Percentiles rank a stretch among this genome's conserved stretches.
Evolutionary conservation across 2,113 vertebrate genomes (phyloP).

Genomic region (Pyrgilauda ruficollis): DNA sequence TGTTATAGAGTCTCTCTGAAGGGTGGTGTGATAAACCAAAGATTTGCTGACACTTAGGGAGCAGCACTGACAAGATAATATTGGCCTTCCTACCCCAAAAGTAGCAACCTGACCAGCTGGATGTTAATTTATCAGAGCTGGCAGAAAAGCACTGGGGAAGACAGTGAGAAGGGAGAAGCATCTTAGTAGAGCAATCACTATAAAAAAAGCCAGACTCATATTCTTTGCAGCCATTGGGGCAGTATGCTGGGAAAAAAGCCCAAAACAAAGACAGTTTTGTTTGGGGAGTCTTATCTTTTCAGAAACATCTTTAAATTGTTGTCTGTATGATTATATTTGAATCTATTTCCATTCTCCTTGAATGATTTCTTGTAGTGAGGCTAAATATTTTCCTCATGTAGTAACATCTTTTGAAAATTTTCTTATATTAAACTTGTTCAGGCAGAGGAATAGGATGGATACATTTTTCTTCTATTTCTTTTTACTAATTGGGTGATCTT

Average conservation of each 20-base stretch:
- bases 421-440: background rate
- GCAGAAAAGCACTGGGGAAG: background rate
- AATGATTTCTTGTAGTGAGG: background rate
- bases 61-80: background rate
- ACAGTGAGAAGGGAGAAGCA: background rate
- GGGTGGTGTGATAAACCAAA: background rate
- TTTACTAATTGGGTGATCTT: background rate
- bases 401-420: background rate
- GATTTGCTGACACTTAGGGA: constrained; percentile 18
- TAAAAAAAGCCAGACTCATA: background rate
- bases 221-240: background rate
- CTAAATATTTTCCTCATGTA: background rate
- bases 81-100: constrained; percentile 4
- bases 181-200: background rate
- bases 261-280: background rate
- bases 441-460: background rate
- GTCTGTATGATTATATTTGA: background rate
- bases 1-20: background rate
- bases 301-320: background rate
- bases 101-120: background rate
- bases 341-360: background rate
- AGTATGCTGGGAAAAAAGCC: background rate
- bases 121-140: background rate
- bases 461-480: background rate
- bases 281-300: background rate